Evolutionary conservation across 2,113 vertebrate species (phyloP).

Genomic region (Talpa occidentalis): DNA sequence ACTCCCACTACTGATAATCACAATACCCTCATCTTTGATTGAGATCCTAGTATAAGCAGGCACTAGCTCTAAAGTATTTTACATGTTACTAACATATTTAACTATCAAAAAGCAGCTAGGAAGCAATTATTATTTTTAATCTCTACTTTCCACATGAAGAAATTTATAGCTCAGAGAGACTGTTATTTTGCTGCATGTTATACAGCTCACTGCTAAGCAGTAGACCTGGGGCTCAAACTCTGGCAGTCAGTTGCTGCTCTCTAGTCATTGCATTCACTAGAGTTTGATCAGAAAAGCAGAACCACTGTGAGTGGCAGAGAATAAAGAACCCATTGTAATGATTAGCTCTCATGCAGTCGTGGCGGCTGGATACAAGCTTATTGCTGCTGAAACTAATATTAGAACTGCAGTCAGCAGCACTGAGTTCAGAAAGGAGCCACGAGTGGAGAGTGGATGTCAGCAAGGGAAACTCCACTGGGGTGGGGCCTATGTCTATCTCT

Average conservation of each 20-base stretch:
- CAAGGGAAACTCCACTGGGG: not conserved
- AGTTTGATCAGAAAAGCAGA: not conserved
- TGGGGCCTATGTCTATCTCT: accelerated
- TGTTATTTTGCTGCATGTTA: not conserved
- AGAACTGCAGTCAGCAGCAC: too few relatives aligned
- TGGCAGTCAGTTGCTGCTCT: not conserved
- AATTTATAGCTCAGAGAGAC: not conserved
- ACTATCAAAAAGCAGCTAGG: not conserved
- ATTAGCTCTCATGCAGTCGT: not conserved
- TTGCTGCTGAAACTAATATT: not conserved
- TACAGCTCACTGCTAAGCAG: not conserved
- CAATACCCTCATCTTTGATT: not conserved
- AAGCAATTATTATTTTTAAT: not conserved
- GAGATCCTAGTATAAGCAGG: not conserved
- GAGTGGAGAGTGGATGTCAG: not conserved
- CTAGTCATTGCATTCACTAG: not conserved
- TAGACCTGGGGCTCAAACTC: not conserved
- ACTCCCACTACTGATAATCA: accelerated
- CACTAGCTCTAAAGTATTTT: not conserved
- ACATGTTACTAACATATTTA: not conserved
- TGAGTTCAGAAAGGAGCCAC: not conserved
- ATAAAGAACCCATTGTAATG: accelerated
- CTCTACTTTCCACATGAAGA: not conserved
- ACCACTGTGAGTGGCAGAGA: not conserved
- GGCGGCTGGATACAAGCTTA: too few relatives aligned